Conservation (phyloP, 2,113 vertebrate genomes). For the Toxostoma redivivum region DNA sequence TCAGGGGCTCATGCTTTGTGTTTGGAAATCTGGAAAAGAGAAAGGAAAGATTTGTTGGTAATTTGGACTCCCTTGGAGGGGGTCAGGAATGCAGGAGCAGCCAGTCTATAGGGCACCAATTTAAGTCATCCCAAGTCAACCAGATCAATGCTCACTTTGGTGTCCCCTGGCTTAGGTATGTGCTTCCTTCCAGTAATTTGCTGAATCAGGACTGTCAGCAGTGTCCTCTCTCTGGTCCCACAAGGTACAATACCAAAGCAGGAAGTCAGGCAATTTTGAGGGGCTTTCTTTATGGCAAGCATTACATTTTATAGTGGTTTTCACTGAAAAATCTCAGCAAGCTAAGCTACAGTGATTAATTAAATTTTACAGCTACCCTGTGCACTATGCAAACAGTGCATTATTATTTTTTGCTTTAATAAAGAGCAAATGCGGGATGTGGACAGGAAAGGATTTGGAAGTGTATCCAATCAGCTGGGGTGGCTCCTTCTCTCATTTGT, state of each 20-base stretch:
- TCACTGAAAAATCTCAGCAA: slow-evolving; percentile 39
- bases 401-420: slow-evolving; percentile 46
- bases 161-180: not conserved
- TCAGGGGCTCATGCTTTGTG: not conserved
- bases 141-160: not conserved
- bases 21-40: not conserved
- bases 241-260: not conserved
- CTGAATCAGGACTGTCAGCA: not conserved
- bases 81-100: not conserved
- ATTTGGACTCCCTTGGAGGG: not conserved
- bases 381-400: not conserved
- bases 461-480: not conserved
- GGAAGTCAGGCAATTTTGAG: slow-evolving; percentile 18
- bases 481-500: slow-evolving; percentile 22
- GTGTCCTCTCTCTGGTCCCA: not conserved
- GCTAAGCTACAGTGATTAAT: slow-evolving; percentile 37
- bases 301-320: slow-evolving; percentile 16
- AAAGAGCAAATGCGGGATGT: not conserved
- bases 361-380: slow-evolving; percentile 43
- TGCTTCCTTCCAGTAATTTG: not conserved
- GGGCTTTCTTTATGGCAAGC: slow-evolving; percentile 6
- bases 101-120: not conserved
- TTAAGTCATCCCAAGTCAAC: not conserved
- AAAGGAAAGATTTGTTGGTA: not conserved
- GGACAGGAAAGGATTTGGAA: slow-evolving; percentile 25